These are phyloP conservation scores for Atherinosoma microstoma DNA, from an alignment of 2,797 vertebrate genomes.

Conservation along the genomic window DNA sequence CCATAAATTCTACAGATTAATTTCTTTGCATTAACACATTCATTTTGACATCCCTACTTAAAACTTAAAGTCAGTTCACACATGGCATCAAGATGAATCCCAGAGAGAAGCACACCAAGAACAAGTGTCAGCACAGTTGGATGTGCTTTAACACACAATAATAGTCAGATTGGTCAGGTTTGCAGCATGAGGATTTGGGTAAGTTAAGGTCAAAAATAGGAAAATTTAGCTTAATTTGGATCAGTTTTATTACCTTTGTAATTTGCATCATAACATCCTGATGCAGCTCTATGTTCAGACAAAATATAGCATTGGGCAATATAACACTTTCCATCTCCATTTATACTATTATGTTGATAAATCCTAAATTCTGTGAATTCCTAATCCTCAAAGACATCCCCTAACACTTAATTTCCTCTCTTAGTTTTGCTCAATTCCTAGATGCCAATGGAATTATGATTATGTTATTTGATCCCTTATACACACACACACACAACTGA, in stretches of 20 bases:
- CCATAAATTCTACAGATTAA: too few relatives aligned
- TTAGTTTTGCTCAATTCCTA: background rate
- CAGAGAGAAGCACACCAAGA: background rate
- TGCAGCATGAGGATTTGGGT: too few relatives aligned
- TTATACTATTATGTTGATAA: background rate
- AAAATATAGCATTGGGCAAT: background rate
- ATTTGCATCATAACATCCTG: background rate
- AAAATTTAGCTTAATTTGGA: too few relatives aligned
- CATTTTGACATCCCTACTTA: too few relatives aligned
- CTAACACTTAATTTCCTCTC: background rate
- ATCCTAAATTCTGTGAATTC: background rate
- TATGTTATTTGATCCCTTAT: background rate
- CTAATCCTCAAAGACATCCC: background rate
- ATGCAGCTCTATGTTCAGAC: background rate
- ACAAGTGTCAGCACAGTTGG: background rate
- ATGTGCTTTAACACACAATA: background rate
- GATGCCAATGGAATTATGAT: background rate
- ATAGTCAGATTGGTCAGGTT: too few relatives aligned
- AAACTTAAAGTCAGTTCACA: background rate
- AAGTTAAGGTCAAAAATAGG: too few relatives aligned
- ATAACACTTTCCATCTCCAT: background rate
- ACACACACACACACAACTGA: background rate
- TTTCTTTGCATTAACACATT: too few relatives aligned
- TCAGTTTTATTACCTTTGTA: background rate
- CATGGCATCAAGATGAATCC: background rate